A percentile compares a stretch with the other conserved stretches of the same genome.
Conservation (phyloP, 2,888 invertebrate genomes). For the Caenorhabditis wallacei region DNA sequence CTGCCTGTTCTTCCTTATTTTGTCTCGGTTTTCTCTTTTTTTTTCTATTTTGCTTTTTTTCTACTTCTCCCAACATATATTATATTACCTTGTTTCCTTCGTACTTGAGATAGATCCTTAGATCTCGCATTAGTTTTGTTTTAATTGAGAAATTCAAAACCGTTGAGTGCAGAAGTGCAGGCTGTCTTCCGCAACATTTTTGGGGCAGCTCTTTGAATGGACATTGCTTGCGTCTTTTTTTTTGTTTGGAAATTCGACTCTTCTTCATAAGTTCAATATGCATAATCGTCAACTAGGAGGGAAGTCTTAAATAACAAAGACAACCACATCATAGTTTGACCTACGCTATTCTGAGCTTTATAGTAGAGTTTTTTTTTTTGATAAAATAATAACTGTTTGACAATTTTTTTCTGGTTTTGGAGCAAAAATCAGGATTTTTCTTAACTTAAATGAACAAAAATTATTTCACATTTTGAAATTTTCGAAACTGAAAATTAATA, state of each 20-base stretch:
- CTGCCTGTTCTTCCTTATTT: slow-evolving; percentile 52
- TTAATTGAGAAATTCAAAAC: slow-evolving; percentile 64
- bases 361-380: background rate
- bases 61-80: slow-evolving; percentile 23
- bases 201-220: slow-evolving; percentile 11
- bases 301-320: slow-evolving; percentile 32
- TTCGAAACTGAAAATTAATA: too few species aligned
- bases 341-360: background rate
- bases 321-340: slow-evolving; percentile 19
- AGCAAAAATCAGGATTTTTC: background rate
- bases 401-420: background rate
- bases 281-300: slow-evolving; percentile 36
- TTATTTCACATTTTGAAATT: too few species aligned
- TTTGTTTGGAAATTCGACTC: slow-evolving; percentile 49
- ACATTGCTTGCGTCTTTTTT: slow-evolving; percentile 30
- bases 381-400: too few species aligned
- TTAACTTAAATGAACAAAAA: too few species aligned
- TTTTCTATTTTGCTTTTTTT: slow-evolving; percentile 9
- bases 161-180: slow-evolving; percentile 12
- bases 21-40: slow-evolving; percentile 20
- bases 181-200: slow-evolving; percentile 44
- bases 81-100: slow-evolving; percentile 46
- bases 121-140: slow-evolving; percentile 46
- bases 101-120: slow-evolving; percentile 12
- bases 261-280: slow-evolving; percentile 31